Conservation (phyloP, 1,140 invertebrate genomes). For the Leptinotarsa texana region DNA sequence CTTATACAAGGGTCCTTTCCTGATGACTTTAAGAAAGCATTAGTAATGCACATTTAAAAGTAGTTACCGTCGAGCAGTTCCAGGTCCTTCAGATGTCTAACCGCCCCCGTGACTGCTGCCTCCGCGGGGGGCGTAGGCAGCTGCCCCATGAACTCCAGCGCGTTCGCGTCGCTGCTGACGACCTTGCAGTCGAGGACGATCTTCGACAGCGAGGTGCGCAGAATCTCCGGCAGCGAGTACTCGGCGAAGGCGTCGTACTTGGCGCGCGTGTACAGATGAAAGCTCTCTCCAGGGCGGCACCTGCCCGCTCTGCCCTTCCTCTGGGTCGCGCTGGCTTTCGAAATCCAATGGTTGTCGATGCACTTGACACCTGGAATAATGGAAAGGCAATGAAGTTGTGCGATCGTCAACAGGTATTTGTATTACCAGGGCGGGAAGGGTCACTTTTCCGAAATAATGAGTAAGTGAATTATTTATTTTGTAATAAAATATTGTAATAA, state of each 20-base stretch:
- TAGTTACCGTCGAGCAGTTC: slow-evolving; percentile 56
- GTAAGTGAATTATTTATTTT: no score
- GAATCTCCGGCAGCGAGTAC: slow-evolving; percentile 66
- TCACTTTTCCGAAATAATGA: no score
- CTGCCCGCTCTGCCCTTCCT: slow-evolving; percentile 67
- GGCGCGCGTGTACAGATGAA: slow-evolving; percentile 69
- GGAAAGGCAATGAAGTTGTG: not conserved
- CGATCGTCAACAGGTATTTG: no score
- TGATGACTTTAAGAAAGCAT: no score
- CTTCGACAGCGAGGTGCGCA: slow-evolving; percentile 65
- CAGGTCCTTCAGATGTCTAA: slow-evolving; percentile 58
- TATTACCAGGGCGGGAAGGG: no score
- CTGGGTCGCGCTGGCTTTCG: slow-evolving; percentile 78
- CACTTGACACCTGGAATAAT: slow-evolving; percentile 47
- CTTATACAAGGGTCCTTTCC: no score
- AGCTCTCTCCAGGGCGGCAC: slow-evolving; percentile 76
- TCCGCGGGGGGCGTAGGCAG: slow-evolving; percentile 59
- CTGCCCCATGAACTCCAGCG: slow-evolving; percentile 57
- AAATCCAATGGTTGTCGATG: slow-evolving; percentile 69
- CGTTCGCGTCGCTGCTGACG: slow-evolving; percentile 54
- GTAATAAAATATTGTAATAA: no score
- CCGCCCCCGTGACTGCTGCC: slow-evolving; percentile 53
- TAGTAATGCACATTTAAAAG: no score
- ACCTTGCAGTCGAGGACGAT: slow-evolving; percentile 66
- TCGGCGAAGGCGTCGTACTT: slow-evolving; percentile 57